Conservation (phyloP, 2,113 vertebrate species). For the Cervus canadensis region DNA sequence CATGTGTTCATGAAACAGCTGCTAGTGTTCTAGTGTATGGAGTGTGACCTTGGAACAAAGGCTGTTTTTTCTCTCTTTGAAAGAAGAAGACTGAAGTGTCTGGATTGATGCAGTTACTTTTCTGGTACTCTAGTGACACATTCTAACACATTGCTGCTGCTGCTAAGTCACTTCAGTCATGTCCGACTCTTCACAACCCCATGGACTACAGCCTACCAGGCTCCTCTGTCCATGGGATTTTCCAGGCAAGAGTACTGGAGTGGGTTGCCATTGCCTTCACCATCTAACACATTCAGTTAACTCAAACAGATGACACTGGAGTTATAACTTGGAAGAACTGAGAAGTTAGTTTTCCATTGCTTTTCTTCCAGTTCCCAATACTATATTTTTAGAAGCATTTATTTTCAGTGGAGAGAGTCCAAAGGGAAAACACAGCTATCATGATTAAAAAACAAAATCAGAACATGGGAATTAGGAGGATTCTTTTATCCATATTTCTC, state of each 20-base stretch:
- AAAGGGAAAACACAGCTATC: neutral
- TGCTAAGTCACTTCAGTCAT: too few relatives aligned
- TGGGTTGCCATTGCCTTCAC: too few relatives aligned
- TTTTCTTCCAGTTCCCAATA: neutral
- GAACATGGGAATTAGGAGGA: neutral
- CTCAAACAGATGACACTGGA: neutral
- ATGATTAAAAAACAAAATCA: neutral
- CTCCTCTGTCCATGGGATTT: too few relatives aligned
- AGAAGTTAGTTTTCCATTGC: neutral
- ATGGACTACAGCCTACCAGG: too few relatives aligned
- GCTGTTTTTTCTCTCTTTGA: neutral
- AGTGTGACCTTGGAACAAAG: neutral
- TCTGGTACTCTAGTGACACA: neutral
- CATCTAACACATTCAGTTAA: neutral
- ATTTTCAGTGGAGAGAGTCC: constrained; percentile 21
- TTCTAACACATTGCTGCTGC: neutral
- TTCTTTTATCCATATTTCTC: neutral
- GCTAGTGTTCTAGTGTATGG: neutral
- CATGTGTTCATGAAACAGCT: neutral
- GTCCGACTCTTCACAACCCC: too few relatives aligned
- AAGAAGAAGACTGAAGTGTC: neutral
- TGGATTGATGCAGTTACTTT: neutral
- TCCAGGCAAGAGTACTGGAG: too few relatives aligned
- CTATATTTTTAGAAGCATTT: constrained; percentile 50
- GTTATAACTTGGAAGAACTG: neutral